Conservation (phyloP, 1,140 invertebrate species). For the Telenomus remus region DNA sequence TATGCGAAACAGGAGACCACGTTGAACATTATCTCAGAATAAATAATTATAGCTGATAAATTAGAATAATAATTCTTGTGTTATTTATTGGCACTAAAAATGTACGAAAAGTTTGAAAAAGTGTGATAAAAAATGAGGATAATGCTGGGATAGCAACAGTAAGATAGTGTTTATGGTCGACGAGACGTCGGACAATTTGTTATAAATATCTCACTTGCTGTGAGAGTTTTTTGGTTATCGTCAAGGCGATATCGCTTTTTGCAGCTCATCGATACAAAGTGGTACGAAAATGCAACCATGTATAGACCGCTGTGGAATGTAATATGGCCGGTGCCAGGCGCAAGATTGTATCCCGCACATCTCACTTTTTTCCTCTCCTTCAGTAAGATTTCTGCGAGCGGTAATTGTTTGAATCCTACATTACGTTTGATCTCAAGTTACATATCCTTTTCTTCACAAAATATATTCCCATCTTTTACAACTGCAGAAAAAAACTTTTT, state of each 20-base stretch:
- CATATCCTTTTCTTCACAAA: no score
- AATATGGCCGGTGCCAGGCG: slow-evolving; percentile 23
- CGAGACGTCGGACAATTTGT: slow-evolving; percentile 15
- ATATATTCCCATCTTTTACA: no score
- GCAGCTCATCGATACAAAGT: slow-evolving; percentile 17
- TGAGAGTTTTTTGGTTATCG: slow-evolving; percentile 4
- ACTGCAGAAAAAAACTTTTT: no score
- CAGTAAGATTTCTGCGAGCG: slow-evolving; percentile 6
- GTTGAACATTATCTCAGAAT: no score
- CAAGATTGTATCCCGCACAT: slow-evolving; percentile 20
- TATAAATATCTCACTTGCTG: slow-evolving; percentile 18
- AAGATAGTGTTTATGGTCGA: slow-evolving; percentile 16
- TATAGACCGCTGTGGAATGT: slow-evolving; percentile 27
- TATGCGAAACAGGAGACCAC: no score
- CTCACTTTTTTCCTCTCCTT: slow-evolving; percentile 17
- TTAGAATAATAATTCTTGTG: no score
- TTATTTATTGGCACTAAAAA: no score
- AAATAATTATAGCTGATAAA: no score
- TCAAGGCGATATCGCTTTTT: slow-evolving; percentile 6
- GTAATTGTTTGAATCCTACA: slow-evolving; percentile 1
- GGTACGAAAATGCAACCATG: slow-evolving; percentile 14
- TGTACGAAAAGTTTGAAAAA: no score
- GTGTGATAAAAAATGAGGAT: slow-evolving; percentile 6
- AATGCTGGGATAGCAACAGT: not conserved
- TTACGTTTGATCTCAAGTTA: not conserved